Conservation (phyloP, 64 coral and sea anemone genomes). For the Montipora cactus region DNA sequence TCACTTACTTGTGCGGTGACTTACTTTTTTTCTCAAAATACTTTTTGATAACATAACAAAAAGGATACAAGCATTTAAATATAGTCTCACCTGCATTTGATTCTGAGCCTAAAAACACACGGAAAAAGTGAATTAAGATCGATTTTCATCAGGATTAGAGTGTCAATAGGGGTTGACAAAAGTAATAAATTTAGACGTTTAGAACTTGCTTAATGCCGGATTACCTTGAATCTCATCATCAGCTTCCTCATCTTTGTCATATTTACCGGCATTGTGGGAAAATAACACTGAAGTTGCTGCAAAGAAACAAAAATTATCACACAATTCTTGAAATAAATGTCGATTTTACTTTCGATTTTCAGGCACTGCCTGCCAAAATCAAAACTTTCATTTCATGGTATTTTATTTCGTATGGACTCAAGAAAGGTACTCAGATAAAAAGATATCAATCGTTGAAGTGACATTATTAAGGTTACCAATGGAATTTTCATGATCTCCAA, state of each 20-base stretch:
- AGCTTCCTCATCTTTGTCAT: conserved; percentile 95
- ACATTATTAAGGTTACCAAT: no score
- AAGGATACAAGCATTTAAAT: neutral
- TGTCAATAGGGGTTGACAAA: neutral
- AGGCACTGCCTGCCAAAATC: no score
- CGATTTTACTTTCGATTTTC: no score
- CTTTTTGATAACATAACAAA: neutral
- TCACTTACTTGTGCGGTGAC: no score
- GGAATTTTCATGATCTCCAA: no score
- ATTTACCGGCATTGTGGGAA: conserved; percentile 73
- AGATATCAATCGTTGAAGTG: no score
- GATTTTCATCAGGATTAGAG: neutral
- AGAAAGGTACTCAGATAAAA: no score
- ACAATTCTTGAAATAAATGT: neutral
- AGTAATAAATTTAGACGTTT: no score
- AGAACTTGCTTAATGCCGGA: neutral
- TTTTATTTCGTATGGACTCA: no score
- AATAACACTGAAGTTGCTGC: conserved; percentile 51
- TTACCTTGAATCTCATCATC: conserved; percentile 98
- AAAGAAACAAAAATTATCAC: neutral
- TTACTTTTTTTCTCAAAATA: no score
- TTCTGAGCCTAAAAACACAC: conserved; percentile 36
- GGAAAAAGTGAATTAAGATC: neutral
- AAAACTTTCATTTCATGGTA: no score
- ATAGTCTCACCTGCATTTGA: conserved; percentile 46